Evolutionary conservation across 2,888 invertebrate species (phyloP), one percentile per base, ranked within the genome.

Genomic region (Troides helena): DNA sequence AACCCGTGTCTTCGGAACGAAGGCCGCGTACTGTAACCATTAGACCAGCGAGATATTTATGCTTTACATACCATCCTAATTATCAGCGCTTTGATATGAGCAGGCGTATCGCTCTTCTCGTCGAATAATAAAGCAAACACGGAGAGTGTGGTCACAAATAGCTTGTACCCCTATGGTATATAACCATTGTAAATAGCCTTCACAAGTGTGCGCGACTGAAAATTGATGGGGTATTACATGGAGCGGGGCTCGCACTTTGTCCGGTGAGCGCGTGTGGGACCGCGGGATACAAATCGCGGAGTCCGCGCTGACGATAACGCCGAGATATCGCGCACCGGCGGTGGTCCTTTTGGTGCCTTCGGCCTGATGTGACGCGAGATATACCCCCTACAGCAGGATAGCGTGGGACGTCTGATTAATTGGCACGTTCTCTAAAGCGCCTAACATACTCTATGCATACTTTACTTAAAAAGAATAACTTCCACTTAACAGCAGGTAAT

Each of bases 211-310:
- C 58, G 61, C 43, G 70, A 70, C 67, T 70, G 65, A 30, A 65
- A 72, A 76, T 76, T 75, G 71, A 76, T 76, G 72, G 70, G 72
- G 70, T 73, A 70, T 73, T 73, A 57, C 56, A 43, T 56, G 21
- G 63, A 62, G 17, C 59, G 53, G 62, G 66, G 62, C 74, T 70
- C 63, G 70, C 70, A 65, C 72, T 73, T 72, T 65, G 69, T 70
- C 61, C 25, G 63, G 53, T 59, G 62, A 65, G 69, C 58, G 72
- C 73, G 71, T 73, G 76, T 74, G 68, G 74, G 75, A 72, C 72
- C 73, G 46, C 64, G 10, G 63, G 67, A 71, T 72, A 74, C 71
- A 74, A 75, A 76, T 76, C 72, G 74, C 64, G 68, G 61, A 64
- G 62, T 50, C 46, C 56, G 63, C 46, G 65, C 68, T 71, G 71